Evolutionary conservation across 2,888 invertebrate genomes (phyloP), one percentile per base, ranked within the genome.

Genomic region (Blastobasis adustella): DNA sequence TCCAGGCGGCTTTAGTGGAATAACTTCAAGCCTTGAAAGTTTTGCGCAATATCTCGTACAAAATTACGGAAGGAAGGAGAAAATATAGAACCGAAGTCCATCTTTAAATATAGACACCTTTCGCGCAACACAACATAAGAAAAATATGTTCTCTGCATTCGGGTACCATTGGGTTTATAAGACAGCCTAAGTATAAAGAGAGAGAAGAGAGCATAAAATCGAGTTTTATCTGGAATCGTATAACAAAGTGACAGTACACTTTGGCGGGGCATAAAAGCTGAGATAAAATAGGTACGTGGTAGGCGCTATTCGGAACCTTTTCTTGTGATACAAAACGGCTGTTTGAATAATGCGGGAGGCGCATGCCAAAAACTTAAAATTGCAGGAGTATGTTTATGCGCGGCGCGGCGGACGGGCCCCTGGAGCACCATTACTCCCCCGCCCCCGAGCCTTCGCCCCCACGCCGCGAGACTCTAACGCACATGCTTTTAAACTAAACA

Each of bases 401-500:
- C 56, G 64, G 64, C 56, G 52, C 57, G 23, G 23, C 23, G 23
- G 23, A 23, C 23, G 3, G 2, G 23, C 23, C 23, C 23, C 23
- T 23, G 23, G 23, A 23, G 58, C 58, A 55, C 56, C 55, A 59
- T 66, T 67, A 66, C 69, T 61, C 54, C 58, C 51, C 46, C 46
- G 47, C 58, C 50, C 57, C 54, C 62, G 46, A 61, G 59, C 69
- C 72, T 65, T 63, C 63, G 64, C 62, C 79, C 76, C 76, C 49
- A 36, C 64, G 61, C 57, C 56, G 50, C 59, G 58, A 59, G 61
- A 60, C 58, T 60, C 64, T 66, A 71, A 72, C 73, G 71, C 73
- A 70, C 67, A 68, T 67, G 75, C 77, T 78, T 77, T 79, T 78
- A 79, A 76, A 79, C 75, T 73, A 71, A 77, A 77, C 74, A 72